Percentiles rank a stretch among this genome's conserved stretches.
phyloP scores from a whole-genome alignment of 2,113 vertebrate species.

The Bothrops jararaca region DNA sequence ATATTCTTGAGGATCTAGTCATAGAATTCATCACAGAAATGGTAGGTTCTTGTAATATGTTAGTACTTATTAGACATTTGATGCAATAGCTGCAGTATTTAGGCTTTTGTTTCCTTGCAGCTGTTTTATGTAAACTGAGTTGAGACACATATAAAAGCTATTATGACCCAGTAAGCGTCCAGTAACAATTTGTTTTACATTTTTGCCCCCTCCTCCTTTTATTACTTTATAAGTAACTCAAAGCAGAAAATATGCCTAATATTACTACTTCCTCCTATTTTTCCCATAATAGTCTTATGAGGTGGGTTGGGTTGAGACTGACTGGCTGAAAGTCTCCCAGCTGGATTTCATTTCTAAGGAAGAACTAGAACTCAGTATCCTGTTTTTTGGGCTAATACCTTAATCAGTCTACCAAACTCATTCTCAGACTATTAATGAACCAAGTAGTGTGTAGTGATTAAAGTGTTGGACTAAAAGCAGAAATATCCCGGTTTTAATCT shows the following conservation, averaged over 20 bases:
- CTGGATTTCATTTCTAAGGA: background rate
- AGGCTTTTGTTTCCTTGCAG: background rate
- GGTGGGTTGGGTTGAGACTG: background rate
- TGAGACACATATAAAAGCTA: background rate
- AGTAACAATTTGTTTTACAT: background rate
- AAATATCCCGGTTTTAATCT: background rate
- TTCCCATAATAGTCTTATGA: background rate
- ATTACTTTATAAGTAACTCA: background rate
- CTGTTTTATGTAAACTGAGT: background rate
- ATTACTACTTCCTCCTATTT: background rate
- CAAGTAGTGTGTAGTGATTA: background rate
- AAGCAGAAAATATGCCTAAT: background rate
- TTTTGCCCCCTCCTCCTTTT: background rate
- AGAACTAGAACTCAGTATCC: background rate
- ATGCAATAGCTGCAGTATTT: background rate
- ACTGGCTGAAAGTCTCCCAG: background rate
- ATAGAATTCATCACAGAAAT: slow-evolving; percentile 99
- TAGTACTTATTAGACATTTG: background rate
- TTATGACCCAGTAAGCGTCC: background rate
- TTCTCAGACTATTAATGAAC: background rate
- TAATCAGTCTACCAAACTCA: background rate
- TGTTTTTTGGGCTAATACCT: background rate
- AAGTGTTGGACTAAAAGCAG: background rate
- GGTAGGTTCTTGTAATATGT: slow-evolving; percentile 65
- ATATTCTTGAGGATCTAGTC: slow-evolving; percentile 95